A percentile compares a stretch with the other conserved stretches of the same genome.
phyloP scores from a whole-genome alignment of 1,140 invertebrate species.

The Ctenoplectra terminalis region DNA sequence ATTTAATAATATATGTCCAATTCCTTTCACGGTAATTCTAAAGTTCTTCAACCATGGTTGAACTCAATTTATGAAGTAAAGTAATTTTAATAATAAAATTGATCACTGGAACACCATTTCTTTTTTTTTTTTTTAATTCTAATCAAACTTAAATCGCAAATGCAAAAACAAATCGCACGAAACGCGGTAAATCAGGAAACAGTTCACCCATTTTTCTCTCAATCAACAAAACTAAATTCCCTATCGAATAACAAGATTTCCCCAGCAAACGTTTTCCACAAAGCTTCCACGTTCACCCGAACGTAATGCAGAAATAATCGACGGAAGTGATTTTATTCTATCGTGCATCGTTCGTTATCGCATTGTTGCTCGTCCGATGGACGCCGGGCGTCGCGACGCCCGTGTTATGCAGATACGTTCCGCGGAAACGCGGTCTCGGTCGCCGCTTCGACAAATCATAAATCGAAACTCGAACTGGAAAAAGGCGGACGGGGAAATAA shows the following conservation, averaged over 20 bases:
- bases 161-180: not conserved
- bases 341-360: conserved; percentile 30
- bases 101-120: too few relatives aligned
- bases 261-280: not conserved
- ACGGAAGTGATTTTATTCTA: not conserved
- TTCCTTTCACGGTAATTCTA: too few relatives aligned
- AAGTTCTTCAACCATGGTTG: too few relatives aligned
- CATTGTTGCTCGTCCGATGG: conserved; percentile 11
- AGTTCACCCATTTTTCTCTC: not conserved
- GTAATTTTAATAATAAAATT: too few relatives aligned
- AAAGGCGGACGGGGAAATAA: conserved; percentile 34
- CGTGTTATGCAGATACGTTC: conserved; percentile 35
- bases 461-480: conserved; percentile 34
- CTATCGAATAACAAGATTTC: not conserved
- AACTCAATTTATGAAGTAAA: too few relatives aligned
- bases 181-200: not conserved
- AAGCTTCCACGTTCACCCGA: not conserved
- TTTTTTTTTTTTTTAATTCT: too few relatives aligned
- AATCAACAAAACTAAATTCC: not conserved
- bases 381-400: not conserved
- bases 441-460: conserved; percentile 41
- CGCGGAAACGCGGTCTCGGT: not conserved
- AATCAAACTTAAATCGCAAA: too few relatives aligned
- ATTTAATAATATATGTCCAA: too few relatives aligned
- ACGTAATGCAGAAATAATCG: conserved; percentile 26